Conservation (phyloP, 2,797 vertebrate species). For the Cryptoprocta ferox region DNA sequence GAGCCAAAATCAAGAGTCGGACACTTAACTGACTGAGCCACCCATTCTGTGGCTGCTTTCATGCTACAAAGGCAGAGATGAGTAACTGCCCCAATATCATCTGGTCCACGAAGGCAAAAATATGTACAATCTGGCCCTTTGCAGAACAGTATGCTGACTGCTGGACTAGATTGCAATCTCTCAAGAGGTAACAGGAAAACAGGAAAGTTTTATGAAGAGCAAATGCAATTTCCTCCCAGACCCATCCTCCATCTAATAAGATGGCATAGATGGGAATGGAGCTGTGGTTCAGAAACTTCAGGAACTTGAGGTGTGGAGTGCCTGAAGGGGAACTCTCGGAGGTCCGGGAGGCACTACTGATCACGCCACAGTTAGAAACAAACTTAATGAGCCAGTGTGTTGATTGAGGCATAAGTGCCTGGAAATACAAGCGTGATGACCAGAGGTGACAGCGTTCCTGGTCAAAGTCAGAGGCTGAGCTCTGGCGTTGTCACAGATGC, state of each 20-base stretch:
- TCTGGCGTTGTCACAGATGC: background rate
- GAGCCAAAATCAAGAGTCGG: too few species aligned
- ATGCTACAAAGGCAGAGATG: background rate
- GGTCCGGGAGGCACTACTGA: too few species aligned
- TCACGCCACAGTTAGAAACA: background rate
- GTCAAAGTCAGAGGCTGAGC: slow-evolving; percentile 22
- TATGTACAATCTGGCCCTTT: background rate
- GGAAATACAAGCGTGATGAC: background rate
- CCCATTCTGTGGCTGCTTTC: background rate
- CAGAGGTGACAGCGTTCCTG: background rate
- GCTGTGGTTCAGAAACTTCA: background rate
- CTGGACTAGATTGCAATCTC: background rate
- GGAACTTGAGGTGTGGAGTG: background rate
- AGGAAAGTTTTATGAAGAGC: background rate
- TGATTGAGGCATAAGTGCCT: background rate
- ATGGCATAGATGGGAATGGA: background rate
- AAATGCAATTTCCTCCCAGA: background rate
- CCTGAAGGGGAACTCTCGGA: background rate
- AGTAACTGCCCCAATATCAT: background rate
- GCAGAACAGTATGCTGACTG: background rate
- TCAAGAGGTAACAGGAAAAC: background rate
- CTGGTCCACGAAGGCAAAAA: background rate
- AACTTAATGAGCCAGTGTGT: background rate
- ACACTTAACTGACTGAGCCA: too few species aligned
- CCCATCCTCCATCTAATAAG: background rate